These are phyloP conservation scores for Chromis chromis DNA, from an alignment of 2,797 vertebrate genomes.

Conservation along the genomic window DNA sequence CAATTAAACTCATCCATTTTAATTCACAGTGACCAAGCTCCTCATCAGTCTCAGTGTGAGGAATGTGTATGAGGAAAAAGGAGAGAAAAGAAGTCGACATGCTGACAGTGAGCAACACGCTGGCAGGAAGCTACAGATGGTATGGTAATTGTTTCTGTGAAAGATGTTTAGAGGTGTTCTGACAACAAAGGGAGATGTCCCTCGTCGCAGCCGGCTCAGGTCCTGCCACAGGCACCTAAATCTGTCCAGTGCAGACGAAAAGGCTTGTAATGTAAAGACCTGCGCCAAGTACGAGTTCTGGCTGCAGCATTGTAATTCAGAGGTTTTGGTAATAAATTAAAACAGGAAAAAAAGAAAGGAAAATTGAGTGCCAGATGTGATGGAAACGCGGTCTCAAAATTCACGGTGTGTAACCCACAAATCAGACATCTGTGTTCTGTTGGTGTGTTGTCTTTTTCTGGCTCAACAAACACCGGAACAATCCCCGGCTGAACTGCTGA, in stretches of 20 bases:
- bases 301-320: slow-evolving; percentile 22
- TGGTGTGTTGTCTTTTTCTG: background rate
- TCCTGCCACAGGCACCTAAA: slow-evolving; percentile 69
- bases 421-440: slow-evolving; percentile 42
- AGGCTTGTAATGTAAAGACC: slow-evolving; percentile 35
- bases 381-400: slow-evolving; percentile 20
- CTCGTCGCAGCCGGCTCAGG: slow-evolving; percentile 50
- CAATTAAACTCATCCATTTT: slow-evolving; percentile 67
- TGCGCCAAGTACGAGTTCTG: slow-evolving; percentile 7
- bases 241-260: slow-evolving; percentile 60
- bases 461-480: slow-evolving; percentile 11
- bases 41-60: slow-evolving; percentile 48
- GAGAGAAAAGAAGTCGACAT: slow-evolving; percentile 45
- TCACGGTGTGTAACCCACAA: slow-evolving; percentile 11
- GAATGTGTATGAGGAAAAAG: background rate
- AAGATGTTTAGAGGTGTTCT: slow-evolving; percentile 79
- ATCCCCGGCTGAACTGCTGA: slow-evolving; percentile 25
- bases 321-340: slow-evolving; percentile 32
- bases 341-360: slow-evolving; percentile 14
- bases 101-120: slow-evolving; percentile 67
- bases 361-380: slow-evolving; percentile 32
- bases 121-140: slow-evolving; percentile 81
- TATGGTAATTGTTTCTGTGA: slow-evolving; percentile 83
- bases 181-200: slow-evolving; percentile 77
- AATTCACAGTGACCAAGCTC: slow-evolving; percentile 61